Evolutionary conservation across 2,797 vertebrate genomes (phyloP).

Genomic region (Aeoliscus strigatus): DNA sequence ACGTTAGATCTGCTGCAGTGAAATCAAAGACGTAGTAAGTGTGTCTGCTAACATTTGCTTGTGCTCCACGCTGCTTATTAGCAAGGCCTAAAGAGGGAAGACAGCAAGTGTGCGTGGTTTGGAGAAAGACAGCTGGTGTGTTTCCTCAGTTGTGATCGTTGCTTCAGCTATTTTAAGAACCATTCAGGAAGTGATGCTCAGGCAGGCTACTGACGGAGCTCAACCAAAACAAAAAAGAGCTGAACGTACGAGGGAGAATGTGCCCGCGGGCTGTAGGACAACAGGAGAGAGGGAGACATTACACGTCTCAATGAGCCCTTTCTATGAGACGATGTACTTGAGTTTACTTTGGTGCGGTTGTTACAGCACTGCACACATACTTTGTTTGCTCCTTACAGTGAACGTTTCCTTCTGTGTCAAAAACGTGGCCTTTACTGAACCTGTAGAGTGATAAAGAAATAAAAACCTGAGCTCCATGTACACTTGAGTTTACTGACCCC

Average conservation of each 20-base stretch:
- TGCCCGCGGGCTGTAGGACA: constrained; percentile 1
- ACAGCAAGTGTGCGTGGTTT: constrained; percentile 50
- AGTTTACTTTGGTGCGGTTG: not conserved
- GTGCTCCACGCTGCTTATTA: not conserved
- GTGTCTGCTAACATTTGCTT: too few relatives aligned
- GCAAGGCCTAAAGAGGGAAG: constrained; percentile 10
- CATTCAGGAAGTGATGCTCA: constrained; percentile 73
- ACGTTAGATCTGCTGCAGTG: too few relatives aligned
- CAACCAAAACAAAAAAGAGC: constrained; percentile 26
- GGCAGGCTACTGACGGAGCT: constrained; percentile 47
- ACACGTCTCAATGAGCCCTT: not conserved
- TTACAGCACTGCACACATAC: not conserved
- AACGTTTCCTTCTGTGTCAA: too few relatives aligned
- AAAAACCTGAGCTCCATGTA: not conserved
- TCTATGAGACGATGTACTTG: not conserved
- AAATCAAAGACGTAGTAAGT: too few relatives aligned
- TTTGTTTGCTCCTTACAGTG: not conserved
- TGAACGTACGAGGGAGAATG: constrained; percentile 3
- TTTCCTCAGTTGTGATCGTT: constrained; percentile 70
- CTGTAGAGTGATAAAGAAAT: not conserved
- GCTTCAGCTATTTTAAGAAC: constrained; percentile 68
- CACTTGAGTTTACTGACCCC: not conserved
- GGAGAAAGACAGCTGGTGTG: constrained; percentile 60
- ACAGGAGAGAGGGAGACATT: not conserved
- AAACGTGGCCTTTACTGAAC: not conserved